Evolutionary conservation across 2,888 invertebrate species (phyloP), one percentile per base, ranked within the genome.

Genomic region (Metacarcinus magister): DNA sequence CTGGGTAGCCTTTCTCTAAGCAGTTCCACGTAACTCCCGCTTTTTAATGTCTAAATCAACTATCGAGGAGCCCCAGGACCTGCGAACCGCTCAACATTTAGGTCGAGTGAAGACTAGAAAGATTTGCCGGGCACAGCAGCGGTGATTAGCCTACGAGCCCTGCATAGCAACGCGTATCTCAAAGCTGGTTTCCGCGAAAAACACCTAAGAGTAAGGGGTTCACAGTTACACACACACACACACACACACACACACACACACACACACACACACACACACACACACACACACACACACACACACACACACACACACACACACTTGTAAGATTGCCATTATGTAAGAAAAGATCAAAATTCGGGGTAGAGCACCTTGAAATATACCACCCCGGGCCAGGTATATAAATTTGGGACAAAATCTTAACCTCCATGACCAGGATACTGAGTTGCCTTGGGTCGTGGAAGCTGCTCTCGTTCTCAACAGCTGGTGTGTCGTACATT

Each of bases 191-290:
- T 4, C n/a, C 67, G 4, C 67, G n/a, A 67, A n/a, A 16, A 16
- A 13, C 16, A 23, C 67, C 10, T 67, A 5, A 23, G 19, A 67
- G n/a, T 67, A 23, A 16, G 19, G 19, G 67, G n/a, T n/a, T 67
- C 19, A 67, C 67, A 67, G 23, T 23, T n/a, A 16, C 19, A 67
- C 19, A 67, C 7, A 67, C 67, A 67, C 67, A 67, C 67, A 67
- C 67, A 67, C 67, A 67, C 67, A 67, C 67, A 67, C 67, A 67
- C 19, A 67, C 67, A 67, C 67, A 67, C 67, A 67, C 67, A 67
- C 67, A 67, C 67, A 67, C 67, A 67, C 67, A 67, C 67, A 67
- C 67, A 67, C 67, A 67, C 67, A 67, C 67, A 67, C 67, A 67
- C 67, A n/a, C 67, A 67, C 67, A n/a, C 67, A 67, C 67, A n/a